Evolutionary conservation across 2,113 vertebrate genomes (phyloP).

Genomic region (Pomatorhinus ruficollis): DNA sequence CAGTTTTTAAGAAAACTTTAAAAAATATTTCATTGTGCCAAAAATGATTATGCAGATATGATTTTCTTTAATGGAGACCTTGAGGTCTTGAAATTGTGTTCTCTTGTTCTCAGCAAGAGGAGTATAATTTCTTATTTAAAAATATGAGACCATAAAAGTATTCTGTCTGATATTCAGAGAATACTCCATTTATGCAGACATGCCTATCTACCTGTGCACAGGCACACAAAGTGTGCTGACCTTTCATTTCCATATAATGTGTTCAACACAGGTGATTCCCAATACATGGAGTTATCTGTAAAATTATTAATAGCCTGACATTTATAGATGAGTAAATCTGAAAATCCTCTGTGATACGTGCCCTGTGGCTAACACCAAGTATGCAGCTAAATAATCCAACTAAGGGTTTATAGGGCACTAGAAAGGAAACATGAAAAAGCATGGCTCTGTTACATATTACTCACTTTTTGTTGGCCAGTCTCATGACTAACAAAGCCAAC

Average conservation of each 20-base stretch:
- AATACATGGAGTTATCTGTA: neutral
- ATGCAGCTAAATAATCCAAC: neutral
- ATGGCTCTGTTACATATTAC: fast-evolving
- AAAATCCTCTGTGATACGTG: neutral
- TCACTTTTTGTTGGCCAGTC: neutral
- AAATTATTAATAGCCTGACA: neutral
- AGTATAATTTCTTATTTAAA: neutral
- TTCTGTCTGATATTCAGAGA: neutral
- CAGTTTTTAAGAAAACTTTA: conserved; percentile 31
- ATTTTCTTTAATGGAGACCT: conserved; percentile 34
- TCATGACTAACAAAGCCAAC: neutral
- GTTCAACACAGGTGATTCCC: neutral
- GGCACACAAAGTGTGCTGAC: neutral
- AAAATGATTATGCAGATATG: conserved; percentile 35
- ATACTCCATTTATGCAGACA: fast-evolving
- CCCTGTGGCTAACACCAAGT: neutral
- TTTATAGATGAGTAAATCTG: neutral
- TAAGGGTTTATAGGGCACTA: neutral
- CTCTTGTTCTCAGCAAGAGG: neutral
- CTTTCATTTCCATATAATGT: neutral
- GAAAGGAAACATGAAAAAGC: neutral
- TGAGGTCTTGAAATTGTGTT: conserved; percentile 40
- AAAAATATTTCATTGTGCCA: conserved; percentile 9
- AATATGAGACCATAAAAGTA: neutral
- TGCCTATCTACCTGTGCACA: neutral